Percentiles rank a stretch among this genome's conserved stretches.
These are phyloP conservation scores for Drosophila phalerata DNA, from an alignment of 2,888 invertebrate genomes.

Conservation along the genomic window DNA sequence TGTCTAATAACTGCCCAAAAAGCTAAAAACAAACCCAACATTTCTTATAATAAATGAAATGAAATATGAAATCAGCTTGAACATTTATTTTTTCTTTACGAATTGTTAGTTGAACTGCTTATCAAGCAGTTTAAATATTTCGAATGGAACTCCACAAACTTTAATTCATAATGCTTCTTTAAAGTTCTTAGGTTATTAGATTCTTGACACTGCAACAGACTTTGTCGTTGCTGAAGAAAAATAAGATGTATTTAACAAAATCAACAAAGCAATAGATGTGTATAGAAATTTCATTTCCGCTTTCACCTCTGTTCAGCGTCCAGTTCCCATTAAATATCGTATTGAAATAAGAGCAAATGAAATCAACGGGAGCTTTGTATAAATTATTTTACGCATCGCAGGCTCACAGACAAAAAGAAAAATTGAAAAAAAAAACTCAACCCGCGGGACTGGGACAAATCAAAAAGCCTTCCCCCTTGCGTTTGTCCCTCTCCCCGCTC, in stretches of 20 bases:
- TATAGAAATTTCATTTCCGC: constrained; percentile 16
- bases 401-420: constrained; percentile 41
- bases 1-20: too few relatives aligned
- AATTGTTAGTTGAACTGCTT: background rate
- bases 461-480: constrained; percentile 55
- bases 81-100: background rate
- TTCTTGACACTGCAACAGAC: constrained; percentile 27
- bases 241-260: constrained; percentile 72
- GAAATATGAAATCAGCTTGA: background rate
- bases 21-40: too few relatives aligned
- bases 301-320: constrained; percentile 8
- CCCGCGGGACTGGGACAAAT: constrained; percentile 55
- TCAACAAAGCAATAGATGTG: constrained; percentile 55
- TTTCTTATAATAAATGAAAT: background rate
- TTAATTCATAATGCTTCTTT: background rate
- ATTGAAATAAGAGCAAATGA: constrained; percentile 70
- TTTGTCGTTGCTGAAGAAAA: constrained; percentile 25
- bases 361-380: constrained; percentile 71
- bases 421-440: constrained; percentile 16
- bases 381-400: constrained; percentile 73
- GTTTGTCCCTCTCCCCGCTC: constrained; percentile 5
- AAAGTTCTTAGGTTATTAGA: constrained; percentile 21
- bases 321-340: constrained; percentile 52
- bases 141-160: constrained; percentile 5
- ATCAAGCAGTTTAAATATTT: constrained; percentile 13